phyloP scores from a whole-genome alignment of 2,888 invertebrate species.

The Hedychridium roseum region DNA sequence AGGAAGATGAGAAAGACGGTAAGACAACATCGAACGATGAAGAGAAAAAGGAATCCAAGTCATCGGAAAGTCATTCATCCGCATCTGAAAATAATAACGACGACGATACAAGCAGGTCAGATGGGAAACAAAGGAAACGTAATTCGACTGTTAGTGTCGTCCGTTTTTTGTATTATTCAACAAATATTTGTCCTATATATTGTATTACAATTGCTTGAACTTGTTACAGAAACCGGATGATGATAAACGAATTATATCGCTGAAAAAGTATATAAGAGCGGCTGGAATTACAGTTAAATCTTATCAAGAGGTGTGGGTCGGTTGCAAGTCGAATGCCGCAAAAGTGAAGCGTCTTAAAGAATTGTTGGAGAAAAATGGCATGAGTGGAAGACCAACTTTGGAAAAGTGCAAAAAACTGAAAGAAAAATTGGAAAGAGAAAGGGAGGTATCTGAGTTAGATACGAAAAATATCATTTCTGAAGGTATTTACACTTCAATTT shows the following conservation, averaged over 20 bases:
- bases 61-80: constrained; percentile 24
- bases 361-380: constrained; percentile 49
- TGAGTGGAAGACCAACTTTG: constrained; percentile 48
- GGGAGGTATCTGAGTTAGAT: constrained; percentile 47
- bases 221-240: constrained; percentile 35
- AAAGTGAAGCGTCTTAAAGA: constrained; percentile 41
- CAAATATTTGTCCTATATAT: constrained; percentile 1
- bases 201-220: background rate
- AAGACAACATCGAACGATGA: background rate
- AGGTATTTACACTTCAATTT: constrained; percentile 46
- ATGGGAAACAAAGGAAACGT: constrained; percentile 7
- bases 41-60: constrained; percentile 17
- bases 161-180: constrained; percentile 2
- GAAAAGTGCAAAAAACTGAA: constrained; percentile 53
- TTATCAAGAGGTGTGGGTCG: constrained; percentile 47
- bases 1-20: constrained; percentile 16
- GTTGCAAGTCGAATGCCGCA: constrained; percentile 45
- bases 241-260: constrained; percentile 37
- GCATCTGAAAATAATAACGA: constrained; percentile 26
- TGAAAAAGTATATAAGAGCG: constrained; percentile 47
- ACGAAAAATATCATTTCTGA: constrained; percentile 46
- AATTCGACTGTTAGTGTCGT: constrained; percentile 26
- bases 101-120: constrained; percentile 13
- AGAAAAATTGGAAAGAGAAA: constrained; percentile 36
- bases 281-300: constrained; percentile 49